Conservation (phyloP, 2,113 vertebrate species). For the Plecturocebus donacophilus region DNA sequence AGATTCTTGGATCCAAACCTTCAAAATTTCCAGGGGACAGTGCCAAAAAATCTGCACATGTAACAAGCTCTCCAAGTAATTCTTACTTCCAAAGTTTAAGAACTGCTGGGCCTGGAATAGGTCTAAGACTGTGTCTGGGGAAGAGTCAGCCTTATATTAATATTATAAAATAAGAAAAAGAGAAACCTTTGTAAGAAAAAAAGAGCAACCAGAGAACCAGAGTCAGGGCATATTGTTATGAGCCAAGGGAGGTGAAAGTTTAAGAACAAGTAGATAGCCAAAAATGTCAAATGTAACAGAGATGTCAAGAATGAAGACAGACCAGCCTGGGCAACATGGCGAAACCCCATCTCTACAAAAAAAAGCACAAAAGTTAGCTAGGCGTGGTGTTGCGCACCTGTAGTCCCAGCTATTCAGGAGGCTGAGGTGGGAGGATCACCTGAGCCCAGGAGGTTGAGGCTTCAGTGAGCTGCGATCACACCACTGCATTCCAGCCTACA, state of each 20-base stretch:
- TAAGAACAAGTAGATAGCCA: constrained; percentile 13
- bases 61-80: constrained; percentile 20
- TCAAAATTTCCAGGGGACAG: background rate
- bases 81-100: constrained; percentile 43
- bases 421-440: background rate
- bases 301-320: background rate
- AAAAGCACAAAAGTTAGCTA: background rate
- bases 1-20: background rate
- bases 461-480: background rate
- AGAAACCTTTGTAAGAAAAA: background rate
- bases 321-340: background rate
- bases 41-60: constrained; percentile 7
- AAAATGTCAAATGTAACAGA: background rate
- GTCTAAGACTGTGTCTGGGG: background rate
- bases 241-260: constrained; percentile 4
- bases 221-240: background rate
- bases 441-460: background rate
- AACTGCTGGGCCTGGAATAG: background rate
- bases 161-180: background rate
- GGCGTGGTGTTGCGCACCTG: background rate
- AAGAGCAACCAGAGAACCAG: background rate
- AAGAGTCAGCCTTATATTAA: constrained; percentile 11
- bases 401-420: background rate
- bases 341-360: background rate
- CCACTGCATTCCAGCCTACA: background rate